Evolutionary conservation across 2,888 invertebrate genomes (phyloP), one percentile per base, ranked within the genome.

Genomic region (Eucera pruinosa): DNA sequence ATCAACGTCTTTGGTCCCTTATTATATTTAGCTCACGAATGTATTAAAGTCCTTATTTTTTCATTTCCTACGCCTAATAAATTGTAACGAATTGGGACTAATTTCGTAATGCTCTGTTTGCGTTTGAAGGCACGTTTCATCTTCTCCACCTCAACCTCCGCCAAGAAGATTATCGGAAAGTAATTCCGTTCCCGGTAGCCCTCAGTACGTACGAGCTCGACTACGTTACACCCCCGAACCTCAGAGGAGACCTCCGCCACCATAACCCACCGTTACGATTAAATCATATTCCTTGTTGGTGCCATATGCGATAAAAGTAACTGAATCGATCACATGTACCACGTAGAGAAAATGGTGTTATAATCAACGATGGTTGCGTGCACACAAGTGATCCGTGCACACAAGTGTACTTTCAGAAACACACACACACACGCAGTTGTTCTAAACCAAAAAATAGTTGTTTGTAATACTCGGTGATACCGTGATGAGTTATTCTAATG

Each of bases 121-220:
- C 20, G 15, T 54, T 39, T 25, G 15, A 82, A 95, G 94, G 91
- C 94, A 95, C 86, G 92, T 94, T 54, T 94, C 94, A 48, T 94
- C 95, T 41, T 94, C 94, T 66, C 95, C 95, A 54, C 95, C 95
- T 30, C 93, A 94, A 78, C 95, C 95, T 41, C 95, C 95, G 3
- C 95, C 95, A 7, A 92, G 95, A 71, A 93, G 95, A 74, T 93
- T 95, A 25, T 95, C 95, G 2, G 95, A 95, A 91, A 95, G 95
- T 89, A 94, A 91, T 82, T 95, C 95, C 36, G 95, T 95, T 68
- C 95, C 96, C 25, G 95, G 95, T 52, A 95, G 95, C 62, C 96
- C 96, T 18, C 95, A 94, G 83, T 95, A 95, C 87, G 93, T 95
- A 69, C 93, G 95, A 78, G 94, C 95, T 18, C 94, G 95, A 78